Conservation (phyloP, 2,113 vertebrate genomes). For the Anarhynchus alexandrinus region DNA sequence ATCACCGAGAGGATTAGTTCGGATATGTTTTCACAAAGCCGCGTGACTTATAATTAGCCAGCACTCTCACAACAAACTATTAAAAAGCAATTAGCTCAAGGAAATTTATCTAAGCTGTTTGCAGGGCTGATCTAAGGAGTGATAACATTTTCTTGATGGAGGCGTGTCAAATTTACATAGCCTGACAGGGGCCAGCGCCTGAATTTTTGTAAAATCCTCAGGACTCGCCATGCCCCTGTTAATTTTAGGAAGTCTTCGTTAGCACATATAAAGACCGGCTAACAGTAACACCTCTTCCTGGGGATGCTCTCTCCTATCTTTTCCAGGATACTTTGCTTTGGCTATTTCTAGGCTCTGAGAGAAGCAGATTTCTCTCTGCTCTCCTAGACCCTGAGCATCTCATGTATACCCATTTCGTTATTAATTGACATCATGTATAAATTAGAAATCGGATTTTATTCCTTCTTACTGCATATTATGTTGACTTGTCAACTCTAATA, state of each 20-base stretch:
- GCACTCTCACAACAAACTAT: conserved; percentile 5
- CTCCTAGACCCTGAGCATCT: background rate
- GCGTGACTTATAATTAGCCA: background rate
- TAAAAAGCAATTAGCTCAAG: conserved; percentile 38
- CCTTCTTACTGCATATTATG: background rate
- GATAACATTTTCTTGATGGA: background rate
- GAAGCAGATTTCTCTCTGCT: background rate
- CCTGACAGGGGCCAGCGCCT: background rate
- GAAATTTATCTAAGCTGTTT: background rate
- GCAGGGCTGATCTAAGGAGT: background rate
- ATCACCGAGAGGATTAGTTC: conserved; percentile 14
- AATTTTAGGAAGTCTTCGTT: background rate
- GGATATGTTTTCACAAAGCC: background rate
- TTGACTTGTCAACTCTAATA: background rate
- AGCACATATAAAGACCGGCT: background rate
- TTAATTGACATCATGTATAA: background rate
- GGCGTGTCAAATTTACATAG: background rate
- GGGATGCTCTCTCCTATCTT: background rate
- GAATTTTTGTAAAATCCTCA: background rate
- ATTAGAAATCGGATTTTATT: background rate
- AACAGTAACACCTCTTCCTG: background rate
- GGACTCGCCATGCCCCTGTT: background rate
- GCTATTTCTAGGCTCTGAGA: background rate
- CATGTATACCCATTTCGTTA: background rate
- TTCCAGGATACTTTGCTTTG: background rate